phyloP scores from a whole-genome alignment of 2,113 vertebrate genomes.

The Eurystomus gularis region DNA sequence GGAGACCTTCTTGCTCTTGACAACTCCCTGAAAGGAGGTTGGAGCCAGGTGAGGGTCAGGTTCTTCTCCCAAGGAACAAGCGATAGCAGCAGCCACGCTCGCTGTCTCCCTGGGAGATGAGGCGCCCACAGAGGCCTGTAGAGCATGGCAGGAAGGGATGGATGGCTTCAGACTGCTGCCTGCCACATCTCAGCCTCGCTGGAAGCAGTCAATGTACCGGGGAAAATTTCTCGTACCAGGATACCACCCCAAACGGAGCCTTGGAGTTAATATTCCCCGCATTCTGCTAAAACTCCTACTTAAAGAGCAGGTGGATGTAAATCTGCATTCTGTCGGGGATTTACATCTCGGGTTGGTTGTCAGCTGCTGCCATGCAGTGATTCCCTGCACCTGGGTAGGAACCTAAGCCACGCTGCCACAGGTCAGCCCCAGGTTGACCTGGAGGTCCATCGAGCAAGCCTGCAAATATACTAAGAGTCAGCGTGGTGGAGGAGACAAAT shows the following conservation, averaged over 20 bases:
- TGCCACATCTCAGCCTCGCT: rapidly evolving
- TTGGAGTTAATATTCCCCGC: not conserved
- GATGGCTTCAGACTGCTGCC: not conserved
- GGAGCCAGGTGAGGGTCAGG: not conserved
- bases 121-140: not conserved
- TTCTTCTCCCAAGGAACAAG: not conserved
- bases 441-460: not conserved
- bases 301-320: not conserved
- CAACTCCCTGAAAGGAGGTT: not conserved
- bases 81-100: not conserved
- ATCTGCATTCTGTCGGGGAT: not conserved
- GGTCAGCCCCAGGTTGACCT: not conserved
- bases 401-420: not conserved
- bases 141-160: not conserved
- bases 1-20: not conserved
- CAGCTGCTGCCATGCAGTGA: not conserved
- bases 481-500: not conserved
- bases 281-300: not conserved
- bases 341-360: not conserved
- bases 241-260: not conserved
- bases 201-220: not conserved
- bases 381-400: not conserved
- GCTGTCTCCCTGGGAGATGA: not conserved
- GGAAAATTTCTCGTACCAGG: rapidly evolving
- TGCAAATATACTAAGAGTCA: not conserved